phyloP scores from a whole-genome alignment of 2,888 invertebrate genomes.

The Eristalinus sepulchralis region DNA sequence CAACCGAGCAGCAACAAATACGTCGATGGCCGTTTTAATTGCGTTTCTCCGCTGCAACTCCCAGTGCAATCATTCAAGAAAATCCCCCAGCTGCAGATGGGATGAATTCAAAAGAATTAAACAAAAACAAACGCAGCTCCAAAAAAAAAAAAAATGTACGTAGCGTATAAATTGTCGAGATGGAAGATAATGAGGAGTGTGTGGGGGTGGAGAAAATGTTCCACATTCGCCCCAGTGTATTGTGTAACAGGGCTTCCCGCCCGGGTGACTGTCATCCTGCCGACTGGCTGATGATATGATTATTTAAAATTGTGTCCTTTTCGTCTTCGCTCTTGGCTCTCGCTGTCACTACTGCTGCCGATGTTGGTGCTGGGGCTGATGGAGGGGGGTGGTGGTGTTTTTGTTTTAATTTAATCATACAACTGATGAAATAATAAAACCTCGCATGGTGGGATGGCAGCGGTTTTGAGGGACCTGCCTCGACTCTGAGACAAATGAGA shows the following conservation, averaged over 20 bases:
- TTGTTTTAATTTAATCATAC: constrained; percentile 69
- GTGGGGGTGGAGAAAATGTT: constrained; percentile 42
- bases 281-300: constrained; percentile 55
- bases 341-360: neutral
- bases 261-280: constrained; percentile 48
- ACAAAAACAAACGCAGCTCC: neutral
- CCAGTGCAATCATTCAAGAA: constrained; percentile 57
- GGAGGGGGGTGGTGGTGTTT: constrained; percentile 8
- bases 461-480: neutral
- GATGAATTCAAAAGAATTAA: neutral
- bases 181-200: constrained; percentile 31
- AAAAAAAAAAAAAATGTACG: neutral
- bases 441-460: constrained; percentile 40
- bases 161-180: constrained; percentile 10
- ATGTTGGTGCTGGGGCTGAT: no score
- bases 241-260: constrained; percentile 42
- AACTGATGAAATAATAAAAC: constrained; percentile 69
- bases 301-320: constrained; percentile 68
- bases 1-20: neutral
- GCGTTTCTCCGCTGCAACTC: constrained; percentile 56
- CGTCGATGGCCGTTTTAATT: constrained; percentile 32
- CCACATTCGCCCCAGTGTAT: constrained; percentile 45
- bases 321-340: constrained; percentile 16
- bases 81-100: constrained; percentile 17
- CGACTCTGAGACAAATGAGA: constrained; percentile 8